These are phyloP conservation scores for Rhombomys opimus DNA, from an alignment of 2,113 vertebrate species.

Conservation along the genomic window DNA sequence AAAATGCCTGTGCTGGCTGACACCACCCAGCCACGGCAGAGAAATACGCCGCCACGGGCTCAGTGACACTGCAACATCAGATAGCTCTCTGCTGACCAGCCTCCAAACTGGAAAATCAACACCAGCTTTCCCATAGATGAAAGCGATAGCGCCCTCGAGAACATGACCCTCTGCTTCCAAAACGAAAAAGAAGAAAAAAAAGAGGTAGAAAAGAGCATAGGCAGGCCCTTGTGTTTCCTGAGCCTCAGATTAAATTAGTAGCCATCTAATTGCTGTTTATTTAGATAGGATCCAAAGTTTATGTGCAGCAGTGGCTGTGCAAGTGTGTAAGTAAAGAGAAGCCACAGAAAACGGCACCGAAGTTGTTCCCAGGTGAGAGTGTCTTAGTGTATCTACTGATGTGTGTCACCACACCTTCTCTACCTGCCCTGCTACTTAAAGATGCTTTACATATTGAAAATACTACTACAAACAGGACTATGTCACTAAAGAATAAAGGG, in stretches of 20 bases:
- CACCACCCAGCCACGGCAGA: slow-evolving; percentile 52
- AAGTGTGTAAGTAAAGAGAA: slow-evolving; percentile 13
- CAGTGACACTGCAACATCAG: background rate
- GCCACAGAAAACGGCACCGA: slow-evolving; percentile 40
- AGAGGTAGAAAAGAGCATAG: slow-evolving; percentile 57
- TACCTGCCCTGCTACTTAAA: slow-evolving; percentile 30
- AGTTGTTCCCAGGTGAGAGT: slow-evolving; percentile 33
- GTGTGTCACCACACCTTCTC: background rate
- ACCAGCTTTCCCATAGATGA: slow-evolving; percentile 76
- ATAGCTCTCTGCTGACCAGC: slow-evolving; percentile 56
- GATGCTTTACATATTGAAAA: background rate
- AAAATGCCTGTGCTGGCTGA: slow-evolving; percentile 50
- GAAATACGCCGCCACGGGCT: slow-evolving; percentile 46
- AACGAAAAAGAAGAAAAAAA: slow-evolving; percentile 18
- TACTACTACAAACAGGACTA: background rate
- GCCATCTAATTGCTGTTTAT: slow-evolving; percentile 58
- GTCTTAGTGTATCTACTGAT: background rate
- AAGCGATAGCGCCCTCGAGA: slow-evolving; percentile 70
- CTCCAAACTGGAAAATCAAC: slow-evolving; percentile 76
- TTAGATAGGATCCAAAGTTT: slow-evolving; percentile 56
- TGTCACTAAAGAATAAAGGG: background rate
- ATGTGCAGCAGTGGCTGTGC: background rate
- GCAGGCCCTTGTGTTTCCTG: slow-evolving; percentile 66
- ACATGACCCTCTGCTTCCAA: slow-evolving; percentile 63
- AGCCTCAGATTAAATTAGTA: slow-evolving; percentile 73